phyloP scores from a whole-genome alignment of 2,797 vertebrate genomes.

The Acestrorhynchus altus region DNA sequence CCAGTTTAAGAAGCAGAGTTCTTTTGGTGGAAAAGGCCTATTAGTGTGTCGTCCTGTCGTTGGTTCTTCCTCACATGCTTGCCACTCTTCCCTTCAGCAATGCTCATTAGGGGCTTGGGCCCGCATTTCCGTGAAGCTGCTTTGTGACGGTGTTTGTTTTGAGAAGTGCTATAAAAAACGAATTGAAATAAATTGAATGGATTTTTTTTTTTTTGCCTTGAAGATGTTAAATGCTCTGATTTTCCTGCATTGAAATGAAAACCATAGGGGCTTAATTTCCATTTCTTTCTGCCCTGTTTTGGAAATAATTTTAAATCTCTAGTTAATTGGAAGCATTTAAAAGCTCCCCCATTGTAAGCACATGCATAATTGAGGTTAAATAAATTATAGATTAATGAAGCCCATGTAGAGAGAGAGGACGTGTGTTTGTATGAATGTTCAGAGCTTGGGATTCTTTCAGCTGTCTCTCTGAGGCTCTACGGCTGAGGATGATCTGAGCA shows the following conservation, averaged over 20 bases:
- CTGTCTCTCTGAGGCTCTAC: background rate
- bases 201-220: background rate
- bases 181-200: background rate
- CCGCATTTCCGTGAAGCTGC: background rate
- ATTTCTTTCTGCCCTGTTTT: conserved; percentile 52
- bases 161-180: background rate
- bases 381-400: conserved; percentile 75
- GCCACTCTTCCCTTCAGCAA: background rate
- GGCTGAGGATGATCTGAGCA: conserved; percentile 9
- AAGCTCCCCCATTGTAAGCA: conserved; percentile 66
- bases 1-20: too few species aligned
- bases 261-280: conserved; percentile 55
- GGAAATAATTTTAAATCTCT: conserved; percentile 58
- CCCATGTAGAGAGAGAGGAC: conserved; percentile 61
- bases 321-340: conserved; percentile 67
- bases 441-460: background rate
- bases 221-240: conserved; percentile 20
- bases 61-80: background rate
- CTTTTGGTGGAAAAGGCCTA: too few species aligned
- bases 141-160: conserved; percentile 12
- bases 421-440: conserved; percentile 1
- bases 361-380: conserved; percentile 77
- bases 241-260: conserved; percentile 51
- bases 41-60: background rate
- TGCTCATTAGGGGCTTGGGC: conserved; percentile 19